Evolutionary conservation across 2,113 vertebrate species (phyloP), one percentile per base, ranked within the genome.

Genomic region (Aldabrachelys gigantea): DNA sequence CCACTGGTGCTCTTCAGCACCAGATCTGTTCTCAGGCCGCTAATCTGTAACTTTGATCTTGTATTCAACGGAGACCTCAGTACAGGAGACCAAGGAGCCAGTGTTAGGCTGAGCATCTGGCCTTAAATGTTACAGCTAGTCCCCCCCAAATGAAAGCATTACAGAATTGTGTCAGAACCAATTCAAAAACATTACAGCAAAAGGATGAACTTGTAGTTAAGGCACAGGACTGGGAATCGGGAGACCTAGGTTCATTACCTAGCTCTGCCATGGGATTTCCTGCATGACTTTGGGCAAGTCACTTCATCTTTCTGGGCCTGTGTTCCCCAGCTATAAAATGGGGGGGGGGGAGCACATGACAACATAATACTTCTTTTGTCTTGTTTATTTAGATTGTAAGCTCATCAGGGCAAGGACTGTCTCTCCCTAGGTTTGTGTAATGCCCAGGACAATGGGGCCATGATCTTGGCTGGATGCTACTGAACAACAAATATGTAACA

Each of bases 331-430:
- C 24, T 79, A 24, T 25, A 25, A 78, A 50, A 86, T 1, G 5
- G 54, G 49, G 69, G 83, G 2, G 11, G 9, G 54, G 8, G 3
- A 69, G 3, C 0, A 31, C n/a, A 10, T 54, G 57, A 2, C 11
- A 53, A 6, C 22, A 24, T 11, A 27, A 47, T 27, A 31, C 29
- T 29, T 54, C 35, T 81, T 79, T 49, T 35, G 1, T 11, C 76
- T 50, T 31, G 17, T 0, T 0, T 6, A n/a, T n/a, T 11, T 54
- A 44, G 4, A 80, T 38, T 90, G 50, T 1, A 0, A 24, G 5
- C 21, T 75, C 81, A 65, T 35, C 16, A 47, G 0, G 0, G 56
- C 22, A 1, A 65, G 6, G 0, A 41, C 10, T 4, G 22, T 38
- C 24, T 89, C 44, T 29, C 56, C 59, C 84, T 80, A 62, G 44